Evolutionary conservation across 2,888 invertebrate genomes (phyloP).

Genomic region (Conops quadrifasciatus): DNA sequence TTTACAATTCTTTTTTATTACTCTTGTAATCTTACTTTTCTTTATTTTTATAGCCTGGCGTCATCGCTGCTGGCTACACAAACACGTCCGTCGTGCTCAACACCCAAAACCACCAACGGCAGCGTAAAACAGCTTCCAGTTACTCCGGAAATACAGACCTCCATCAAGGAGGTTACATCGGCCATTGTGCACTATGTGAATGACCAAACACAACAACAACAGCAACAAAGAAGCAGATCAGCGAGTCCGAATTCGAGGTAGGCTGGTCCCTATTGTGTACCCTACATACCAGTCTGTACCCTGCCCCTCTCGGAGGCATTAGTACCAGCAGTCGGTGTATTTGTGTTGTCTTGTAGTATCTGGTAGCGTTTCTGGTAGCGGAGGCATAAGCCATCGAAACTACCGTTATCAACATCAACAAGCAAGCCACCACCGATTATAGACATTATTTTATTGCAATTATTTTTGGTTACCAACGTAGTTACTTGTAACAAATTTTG

Average conservation of each 20-base stretch:
- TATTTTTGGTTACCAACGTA: constrained; percentile 35
- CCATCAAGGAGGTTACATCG: constrained; percentile 91
- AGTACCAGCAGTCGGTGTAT: constrained; percentile 32
- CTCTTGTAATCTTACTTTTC: background rate
- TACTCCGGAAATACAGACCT: constrained; percentile 78
- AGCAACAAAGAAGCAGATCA: constrained; percentile 67
- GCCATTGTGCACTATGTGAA: constrained; percentile 92
- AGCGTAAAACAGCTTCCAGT: constrained; percentile 51
- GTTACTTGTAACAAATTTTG: constrained; percentile 41
- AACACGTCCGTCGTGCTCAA: constrained; percentile 56
- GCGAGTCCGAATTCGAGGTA: constrained; percentile 65
- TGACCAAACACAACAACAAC: constrained; percentile 72
- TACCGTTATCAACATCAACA: constrained; percentile 19
- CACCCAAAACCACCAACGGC: constrained; percentile 49
- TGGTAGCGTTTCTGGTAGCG: constrained; percentile 26
- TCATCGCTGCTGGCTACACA: constrained; percentile 70
- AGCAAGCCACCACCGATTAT: constrained; percentile 16
- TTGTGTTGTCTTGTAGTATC: constrained; percentile 32
- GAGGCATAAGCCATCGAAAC: constrained; percentile 9
- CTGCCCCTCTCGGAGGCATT: constrained; percentile 35
- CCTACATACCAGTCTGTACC: background rate
- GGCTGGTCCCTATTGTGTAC: constrained; percentile 41
- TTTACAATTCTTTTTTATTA: background rate
- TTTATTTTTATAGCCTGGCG: constrained; percentile 68
- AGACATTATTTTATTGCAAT: constrained; percentile 22